Conservation (phyloP, 1,140 invertebrate genomes). For the Dendroctonus ponderosae region DNA sequence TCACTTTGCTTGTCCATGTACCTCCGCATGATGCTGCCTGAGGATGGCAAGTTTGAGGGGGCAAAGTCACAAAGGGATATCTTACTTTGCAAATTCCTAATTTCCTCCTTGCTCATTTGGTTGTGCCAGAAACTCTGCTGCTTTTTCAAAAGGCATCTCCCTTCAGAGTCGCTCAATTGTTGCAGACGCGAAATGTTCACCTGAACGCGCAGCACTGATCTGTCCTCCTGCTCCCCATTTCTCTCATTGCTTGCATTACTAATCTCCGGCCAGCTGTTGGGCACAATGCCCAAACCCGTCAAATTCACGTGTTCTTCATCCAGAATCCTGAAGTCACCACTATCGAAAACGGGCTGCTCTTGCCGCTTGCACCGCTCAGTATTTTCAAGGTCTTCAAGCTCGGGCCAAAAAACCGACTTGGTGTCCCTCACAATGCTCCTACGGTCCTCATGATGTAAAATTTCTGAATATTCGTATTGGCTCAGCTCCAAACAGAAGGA, state of each 20-base stretch:
- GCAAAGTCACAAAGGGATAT: slow-evolving; percentile 45
- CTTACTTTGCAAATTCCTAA: slow-evolving; percentile 45
- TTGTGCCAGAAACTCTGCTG: slow-evolving; percentile 27
- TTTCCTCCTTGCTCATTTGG: slow-evolving; percentile 18
- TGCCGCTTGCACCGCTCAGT: not conserved
- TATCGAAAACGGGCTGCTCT: not conserved
- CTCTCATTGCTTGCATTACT: too few relatives aligned
- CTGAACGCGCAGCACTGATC: not conserved
- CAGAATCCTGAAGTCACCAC: not conserved
- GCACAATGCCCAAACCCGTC: too few relatives aligned
- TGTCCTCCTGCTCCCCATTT: too few relatives aligned
- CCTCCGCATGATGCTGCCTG: slow-evolving; percentile 65
- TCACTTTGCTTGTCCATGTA: slow-evolving; percentile 76
- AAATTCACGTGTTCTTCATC: not conserved
- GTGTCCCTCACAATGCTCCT: slow-evolving; percentile 32
- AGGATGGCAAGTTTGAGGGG: not conserved
- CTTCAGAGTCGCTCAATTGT: not conserved
- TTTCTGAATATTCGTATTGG: slow-evolving; percentile 31
- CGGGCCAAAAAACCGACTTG: slow-evolving; percentile 34
- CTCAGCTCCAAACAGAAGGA: too few relatives aligned
- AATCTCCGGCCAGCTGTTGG: not conserved
- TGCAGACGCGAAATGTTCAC: not conserved
- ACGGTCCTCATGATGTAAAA: slow-evolving; percentile 34
- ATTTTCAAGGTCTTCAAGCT: slow-evolving; percentile 6
- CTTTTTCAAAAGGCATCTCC: too few relatives aligned